Evolutionary conservation across 2,113 vertebrate genomes (phyloP).

Genomic region (Centropus bengalensis): DNA sequence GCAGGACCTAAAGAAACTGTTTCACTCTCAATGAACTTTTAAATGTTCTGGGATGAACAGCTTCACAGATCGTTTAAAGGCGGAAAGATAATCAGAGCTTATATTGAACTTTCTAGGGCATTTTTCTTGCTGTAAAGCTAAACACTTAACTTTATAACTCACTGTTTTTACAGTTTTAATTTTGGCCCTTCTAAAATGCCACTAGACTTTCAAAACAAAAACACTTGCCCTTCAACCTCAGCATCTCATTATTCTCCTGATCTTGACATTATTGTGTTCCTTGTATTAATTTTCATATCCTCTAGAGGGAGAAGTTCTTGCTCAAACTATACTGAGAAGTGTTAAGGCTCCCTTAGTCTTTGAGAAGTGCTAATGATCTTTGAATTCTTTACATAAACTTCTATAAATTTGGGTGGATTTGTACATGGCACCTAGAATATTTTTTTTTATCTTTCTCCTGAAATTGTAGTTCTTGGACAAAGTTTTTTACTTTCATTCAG

Average conservation of each 20-base stretch:
- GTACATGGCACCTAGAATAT: not conserved
- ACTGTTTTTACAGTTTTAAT: not conserved
- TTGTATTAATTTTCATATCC: constrained; percentile 3
- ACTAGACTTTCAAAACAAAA: not conserved
- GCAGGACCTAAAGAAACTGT: not conserved
- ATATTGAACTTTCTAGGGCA: not conserved
- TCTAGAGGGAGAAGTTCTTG: constrained; percentile 60
- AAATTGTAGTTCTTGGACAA: not conserved
- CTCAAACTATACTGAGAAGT: not conserved
- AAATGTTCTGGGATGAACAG: not conserved
- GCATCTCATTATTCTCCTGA: not conserved
- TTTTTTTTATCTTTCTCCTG: not conserved
- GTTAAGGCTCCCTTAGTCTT: not conserved
- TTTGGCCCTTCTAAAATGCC: not conserved
- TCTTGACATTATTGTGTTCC: not conserved
- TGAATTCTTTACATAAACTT: not conserved
- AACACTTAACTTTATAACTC: not conserved
- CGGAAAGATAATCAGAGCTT: not conserved
- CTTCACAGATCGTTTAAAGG: not conserved
- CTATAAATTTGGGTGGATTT: not conserved
- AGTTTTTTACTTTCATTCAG: not conserved
- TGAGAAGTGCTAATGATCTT: not conserved
- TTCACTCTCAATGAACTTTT: not conserved
- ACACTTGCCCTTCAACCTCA: not conserved
- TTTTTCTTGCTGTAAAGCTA: not conserved